Base-by-base conservation (phyloP, 2,888 invertebrate species). In the Ochropleura plecta region DNA sequence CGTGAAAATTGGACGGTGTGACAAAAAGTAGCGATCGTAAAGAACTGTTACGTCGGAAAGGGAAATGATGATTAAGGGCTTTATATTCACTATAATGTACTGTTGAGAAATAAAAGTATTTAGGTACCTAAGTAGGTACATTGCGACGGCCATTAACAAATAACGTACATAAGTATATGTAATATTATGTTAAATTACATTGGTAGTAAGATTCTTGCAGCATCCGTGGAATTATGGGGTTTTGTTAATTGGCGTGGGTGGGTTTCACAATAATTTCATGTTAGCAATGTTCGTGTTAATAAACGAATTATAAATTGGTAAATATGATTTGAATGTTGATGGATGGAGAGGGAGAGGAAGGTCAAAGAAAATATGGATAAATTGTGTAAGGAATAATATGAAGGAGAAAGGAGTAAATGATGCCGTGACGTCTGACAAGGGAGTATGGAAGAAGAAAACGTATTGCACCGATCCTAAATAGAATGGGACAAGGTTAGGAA, bases 21-120 rank as follows among this genome's bases (percentile, higher is more conserved):
- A 85, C 86, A 90, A 87, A 88, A 90, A 86, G 65, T 78, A 70
- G 78, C 79, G 68, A 70, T 71, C 40, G 79, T 81, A 80, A 80
- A 86, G 84, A 85, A 79, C 73, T 78, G 79, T 88, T 82, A 88
- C 79, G 82, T 75, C 69, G 57, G 53, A 67, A 70, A 70, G 46
- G 68, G 74, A 79, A 82, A 83, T 69, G 62, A 55, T 69, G 40
- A 77, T 76, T 76, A 73, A 74, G 70, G 83, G 82, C 69, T 16
- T 57, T 59, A 40, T 59, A 40, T 20, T 51, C 18, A 64, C 44
- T 18, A n/a, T n/a, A 55, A 42, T 44, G 6, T 68, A 49, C 30
- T 64, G 40, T 71, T 30, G 6, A 44, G 48, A 42, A 20, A 48
- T 53, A 44, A 12, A 7, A 12, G n/a, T 48, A 48, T 0, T 1